phyloP scores from a whole-genome alignment of 2,113 vertebrate genomes.

The Nansenia antarctica region DNA sequence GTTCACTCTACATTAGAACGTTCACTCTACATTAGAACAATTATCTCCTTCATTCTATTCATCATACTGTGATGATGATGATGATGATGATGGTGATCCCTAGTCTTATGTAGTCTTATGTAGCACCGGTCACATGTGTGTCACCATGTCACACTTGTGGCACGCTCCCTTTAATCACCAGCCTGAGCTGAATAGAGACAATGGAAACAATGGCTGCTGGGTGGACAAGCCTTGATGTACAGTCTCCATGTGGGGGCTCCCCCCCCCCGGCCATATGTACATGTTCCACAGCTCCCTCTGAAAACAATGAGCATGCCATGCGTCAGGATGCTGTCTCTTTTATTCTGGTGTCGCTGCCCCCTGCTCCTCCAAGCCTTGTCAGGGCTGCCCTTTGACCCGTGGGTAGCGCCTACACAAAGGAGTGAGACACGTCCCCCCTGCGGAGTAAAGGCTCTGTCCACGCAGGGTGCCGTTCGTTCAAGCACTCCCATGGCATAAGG shows the following conservation, averaged over 20 bases:
- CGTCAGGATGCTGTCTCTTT: slow-evolving; percentile 67
- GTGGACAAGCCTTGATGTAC: slow-evolving; percentile 34
- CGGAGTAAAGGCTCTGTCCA: neutral
- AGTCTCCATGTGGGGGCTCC: slow-evolving; percentile 24
- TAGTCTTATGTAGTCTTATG: neutral
- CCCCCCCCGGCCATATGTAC: slow-evolving; percentile 55
- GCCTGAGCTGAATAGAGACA: slow-evolving; percentile 49
- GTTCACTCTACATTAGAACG: no score
- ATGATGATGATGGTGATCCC: no score
- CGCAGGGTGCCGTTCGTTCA: slow-evolving; percentile 19
- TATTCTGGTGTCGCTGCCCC: slow-evolving; percentile 47
- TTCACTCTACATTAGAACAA: no score
- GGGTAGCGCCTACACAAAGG: slow-evolving; percentile 50
- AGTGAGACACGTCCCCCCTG: slow-evolving; percentile 22
- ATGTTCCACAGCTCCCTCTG: slow-evolving; percentile 32
- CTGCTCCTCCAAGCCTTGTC: slow-evolving; percentile 34
- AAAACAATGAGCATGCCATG: slow-evolving; percentile 58
- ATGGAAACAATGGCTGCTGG: slow-evolving; percentile 30
- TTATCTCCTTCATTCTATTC: no score
- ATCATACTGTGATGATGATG: no score
- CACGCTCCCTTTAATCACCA: slow-evolving; percentile 32
- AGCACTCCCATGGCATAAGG: slow-evolving; percentile 12
- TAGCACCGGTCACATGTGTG: neutral
- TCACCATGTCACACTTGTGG: slow-evolving; percentile 15
- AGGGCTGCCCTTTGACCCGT: slow-evolving; percentile 54